A percentile compares a stretch with the other conserved stretches of the same genome.
Evolutionary conservation across 1,140 invertebrate genomes (phyloP).

Genomic region (Ptiloglossa arizonensis): DNA sequence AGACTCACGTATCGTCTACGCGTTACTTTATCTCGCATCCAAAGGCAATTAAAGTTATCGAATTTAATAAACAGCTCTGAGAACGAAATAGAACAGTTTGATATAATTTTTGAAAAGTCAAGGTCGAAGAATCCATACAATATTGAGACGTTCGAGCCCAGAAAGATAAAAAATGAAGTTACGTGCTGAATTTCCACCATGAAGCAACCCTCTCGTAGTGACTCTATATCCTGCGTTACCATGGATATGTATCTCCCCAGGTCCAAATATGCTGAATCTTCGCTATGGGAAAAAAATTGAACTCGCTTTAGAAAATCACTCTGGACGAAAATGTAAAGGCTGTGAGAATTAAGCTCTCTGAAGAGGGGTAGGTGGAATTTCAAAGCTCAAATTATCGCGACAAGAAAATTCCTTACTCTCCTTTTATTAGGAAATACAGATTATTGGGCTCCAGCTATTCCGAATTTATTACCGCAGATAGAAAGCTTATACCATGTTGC

Average conservation of each 20-base stretch:
- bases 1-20: too few species aligned
- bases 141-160: neutral
- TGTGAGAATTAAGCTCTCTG: conserved; percentile 2
- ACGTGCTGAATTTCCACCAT: conserved; percentile 9
- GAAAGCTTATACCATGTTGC: neutral
- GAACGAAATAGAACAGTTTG: neutral
- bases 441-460: neutral
- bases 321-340: neutral
- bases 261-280: conserved; percentile 24
- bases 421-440: neutral
- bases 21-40: too few species aligned
- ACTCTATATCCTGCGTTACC: conserved; percentile 7
- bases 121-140: neutral
- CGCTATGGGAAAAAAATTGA: conserved; percentile 19
- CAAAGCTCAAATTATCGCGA: neutral
- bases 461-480: neutral
- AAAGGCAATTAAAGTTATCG: too few species aligned
- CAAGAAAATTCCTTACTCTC: neutral
- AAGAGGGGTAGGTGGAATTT: neutral
- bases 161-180: neutral
- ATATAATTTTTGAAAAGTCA: neutral
- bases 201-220: neutral
- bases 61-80: neutral
- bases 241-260: conserved; percentile 19
- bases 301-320: conserved; percentile 16